A percentile compares a stretch with the other conserved stretches of the same genome.
phyloP scores from a whole-genome alignment of 2,797 vertebrate genomes.

The Ambastaia sidthimunki region DNA sequence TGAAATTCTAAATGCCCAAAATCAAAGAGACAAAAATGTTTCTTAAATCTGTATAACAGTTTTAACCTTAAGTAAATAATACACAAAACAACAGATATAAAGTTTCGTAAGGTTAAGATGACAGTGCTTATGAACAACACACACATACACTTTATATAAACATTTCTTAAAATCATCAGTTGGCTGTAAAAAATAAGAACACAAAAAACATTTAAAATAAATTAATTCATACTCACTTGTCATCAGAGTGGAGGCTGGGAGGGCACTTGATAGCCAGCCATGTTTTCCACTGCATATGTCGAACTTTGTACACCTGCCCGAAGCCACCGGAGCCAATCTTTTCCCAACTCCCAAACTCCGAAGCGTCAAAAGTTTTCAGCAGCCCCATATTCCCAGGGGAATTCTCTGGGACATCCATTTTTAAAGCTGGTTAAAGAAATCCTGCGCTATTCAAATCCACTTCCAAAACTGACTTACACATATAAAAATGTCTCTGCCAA shows the following conservation, averaged over 20 bases:
- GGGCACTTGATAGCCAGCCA: conserved; percentile 98
- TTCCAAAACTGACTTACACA: conserved; percentile 13
- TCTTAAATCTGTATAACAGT: neutral
- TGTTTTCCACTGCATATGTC: conserved; percentile 96
- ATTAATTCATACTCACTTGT: conserved; percentile 84
- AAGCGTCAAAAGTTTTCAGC: conserved; percentile 88
- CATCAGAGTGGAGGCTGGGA: conserved; percentile 93
- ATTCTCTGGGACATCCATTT: conserved; percentile 83
- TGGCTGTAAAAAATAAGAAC: neutral
- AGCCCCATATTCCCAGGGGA: conserved; percentile 88
- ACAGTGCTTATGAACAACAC: conserved; percentile 12
- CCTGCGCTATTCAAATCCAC: conserved; percentile 53
- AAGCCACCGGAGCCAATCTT: conserved; percentile 97
- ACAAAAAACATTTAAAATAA: neutral
- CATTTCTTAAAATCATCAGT: neutral
- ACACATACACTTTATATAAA: conserved; percentile 9
- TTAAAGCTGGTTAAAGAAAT: conserved; percentile 60
- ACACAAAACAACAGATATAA: neutral
- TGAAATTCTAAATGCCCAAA: neutral
- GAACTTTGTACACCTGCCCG: conserved; percentile 97
- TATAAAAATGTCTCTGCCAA: conserved; percentile 6
- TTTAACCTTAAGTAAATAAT: neutral
- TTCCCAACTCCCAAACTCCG: conserved; percentile 92
- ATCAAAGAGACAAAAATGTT: neutral
- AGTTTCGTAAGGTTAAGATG: conserved; percentile 2